Percentiles rank a stretch among this genome's conserved stretches.
These are phyloP conservation scores for Sander lucioperca DNA, from an alignment of 2,113 vertebrate genomes.

Conservation along the genomic window DNA sequence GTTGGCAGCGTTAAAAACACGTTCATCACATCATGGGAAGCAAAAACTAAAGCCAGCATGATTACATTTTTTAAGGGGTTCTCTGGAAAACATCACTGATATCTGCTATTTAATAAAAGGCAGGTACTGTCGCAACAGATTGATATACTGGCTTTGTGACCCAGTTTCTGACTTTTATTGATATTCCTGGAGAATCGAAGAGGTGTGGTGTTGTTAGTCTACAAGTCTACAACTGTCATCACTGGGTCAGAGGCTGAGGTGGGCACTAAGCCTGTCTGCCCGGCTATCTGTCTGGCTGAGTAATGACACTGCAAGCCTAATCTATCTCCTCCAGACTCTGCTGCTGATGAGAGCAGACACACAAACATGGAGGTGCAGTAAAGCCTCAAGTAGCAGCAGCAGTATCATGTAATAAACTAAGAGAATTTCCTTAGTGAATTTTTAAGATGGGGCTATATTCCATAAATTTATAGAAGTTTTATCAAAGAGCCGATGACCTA, in stretches of 20 bases:
- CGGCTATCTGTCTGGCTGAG: slow-evolving; percentile 62
- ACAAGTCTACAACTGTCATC: slow-evolving; percentile 57
- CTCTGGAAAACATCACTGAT: slow-evolving; percentile 1
- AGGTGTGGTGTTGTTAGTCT: slow-evolving; percentile 38
- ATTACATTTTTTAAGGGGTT: slow-evolving; percentile 15
- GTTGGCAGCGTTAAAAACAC: not conserved
- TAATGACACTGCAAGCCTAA: slow-evolving; percentile 62
- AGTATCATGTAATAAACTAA: not conserved
- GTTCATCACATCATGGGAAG: not conserved
- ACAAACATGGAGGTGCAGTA: not conserved
- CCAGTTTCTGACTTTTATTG: slow-evolving; percentile 44
- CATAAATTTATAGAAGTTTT: not conserved
- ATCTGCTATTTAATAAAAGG: slow-evolving; percentile 32
- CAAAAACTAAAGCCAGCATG: not conserved
- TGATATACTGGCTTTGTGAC: slow-evolving; percentile 27
- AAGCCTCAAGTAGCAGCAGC: slow-evolving; percentile 4
- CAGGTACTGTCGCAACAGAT: slow-evolving; percentile 5
- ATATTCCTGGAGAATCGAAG: slow-evolving; percentile 47
- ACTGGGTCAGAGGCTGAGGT: slow-evolving; percentile 54
- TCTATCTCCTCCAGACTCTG: slow-evolving; percentile 61
- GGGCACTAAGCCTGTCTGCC: slow-evolving; percentile 41
- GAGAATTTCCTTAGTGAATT: not conserved
- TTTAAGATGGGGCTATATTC: not conserved
- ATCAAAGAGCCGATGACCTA: slow-evolving; percentile 4
- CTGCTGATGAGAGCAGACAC: slow-evolving; percentile 32